These are phyloP conservation scores for Larimichthys polyactis DNA, from an alignment of 2,113 vertebrate species.

Conservation along the genomic window DNA sequence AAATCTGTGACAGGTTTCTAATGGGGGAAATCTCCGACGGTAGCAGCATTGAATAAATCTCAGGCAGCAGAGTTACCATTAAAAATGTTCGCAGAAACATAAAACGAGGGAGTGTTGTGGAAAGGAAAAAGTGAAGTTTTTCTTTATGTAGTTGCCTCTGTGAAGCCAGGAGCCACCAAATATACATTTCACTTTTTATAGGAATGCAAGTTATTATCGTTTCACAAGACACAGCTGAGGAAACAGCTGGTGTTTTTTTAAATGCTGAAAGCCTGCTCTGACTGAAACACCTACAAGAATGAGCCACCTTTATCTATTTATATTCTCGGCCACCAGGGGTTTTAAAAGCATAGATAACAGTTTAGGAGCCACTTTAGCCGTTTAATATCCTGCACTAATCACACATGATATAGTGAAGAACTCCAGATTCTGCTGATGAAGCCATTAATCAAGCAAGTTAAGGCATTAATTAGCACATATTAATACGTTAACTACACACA, in stretches of 20 bases:
- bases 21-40: conserved; percentile 6
- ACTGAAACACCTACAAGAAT: neutral
- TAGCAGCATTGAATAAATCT: neutral
- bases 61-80: neutral
- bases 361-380: conserved; percentile 12
- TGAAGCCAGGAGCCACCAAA: neutral
- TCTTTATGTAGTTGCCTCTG: neutral
- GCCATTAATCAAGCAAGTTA: conserved; percentile 45
- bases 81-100: conserved; percentile 29
- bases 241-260: neutral
- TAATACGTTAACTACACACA: conserved; percentile 39
- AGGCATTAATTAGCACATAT: conserved; percentile 50
- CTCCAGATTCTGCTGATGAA: conserved; percentile 35
- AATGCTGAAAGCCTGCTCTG: neutral
- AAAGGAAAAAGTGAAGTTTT: conserved; percentile 18
- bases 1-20: conserved; percentile 35
- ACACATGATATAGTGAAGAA: conserved; percentile 21
- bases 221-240: neutral
- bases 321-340: neutral
- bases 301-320: conserved; percentile 9
- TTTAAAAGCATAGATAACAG: conserved; percentile 6
- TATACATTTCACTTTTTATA: neutral
- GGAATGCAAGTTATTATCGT: neutral
- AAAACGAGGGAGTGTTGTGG: conserved; percentile 12
- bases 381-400: conserved; percentile 38